These are phyloP conservation scores for Hemibagrus wyckioides DNA, from an alignment of 2,113 vertebrate genomes.

Conservation along the genomic window DNA sequence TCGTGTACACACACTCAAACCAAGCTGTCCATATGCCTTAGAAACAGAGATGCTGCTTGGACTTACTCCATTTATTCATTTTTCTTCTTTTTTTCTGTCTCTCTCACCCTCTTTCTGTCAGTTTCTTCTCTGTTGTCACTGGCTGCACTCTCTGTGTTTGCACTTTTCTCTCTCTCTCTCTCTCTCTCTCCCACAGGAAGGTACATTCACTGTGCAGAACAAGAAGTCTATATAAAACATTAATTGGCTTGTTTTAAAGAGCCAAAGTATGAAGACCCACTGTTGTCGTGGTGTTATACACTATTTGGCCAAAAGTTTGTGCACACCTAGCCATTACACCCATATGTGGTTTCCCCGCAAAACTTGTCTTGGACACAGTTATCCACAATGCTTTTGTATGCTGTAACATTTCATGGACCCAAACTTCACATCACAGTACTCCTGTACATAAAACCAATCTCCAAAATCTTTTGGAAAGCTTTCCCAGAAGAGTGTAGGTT, in stretches of 20 bases:
- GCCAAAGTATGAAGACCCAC: not conserved
- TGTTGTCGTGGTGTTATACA: not conserved
- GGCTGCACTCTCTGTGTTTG: not conserved
- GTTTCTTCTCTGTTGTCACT: not conserved
- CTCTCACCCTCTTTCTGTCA: constrained; percentile 1
- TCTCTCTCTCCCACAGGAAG: constrained; percentile 14
- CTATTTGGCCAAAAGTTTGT: not conserved
- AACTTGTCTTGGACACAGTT: not conserved
- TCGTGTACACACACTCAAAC: constrained; percentile 45
- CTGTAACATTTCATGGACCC: too few species aligned
- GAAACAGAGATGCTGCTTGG: constrained; percentile 48
- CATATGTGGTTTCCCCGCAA: not conserved
- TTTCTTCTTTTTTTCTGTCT: constrained; percentile 4
- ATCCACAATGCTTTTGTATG: not conserved
- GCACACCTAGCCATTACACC: not conserved
- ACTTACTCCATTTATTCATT: constrained; percentile 26
- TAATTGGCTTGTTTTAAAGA: not conserved
- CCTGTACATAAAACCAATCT: not conserved
- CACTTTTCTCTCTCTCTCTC: too few species aligned
- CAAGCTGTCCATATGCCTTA: constrained; percentile 57
- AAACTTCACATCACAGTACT: not conserved
- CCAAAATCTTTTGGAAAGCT: not conserved
- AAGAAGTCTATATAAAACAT: not conserved
- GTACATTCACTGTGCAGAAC: constrained; percentile 48
- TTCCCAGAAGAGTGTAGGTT: not conserved